Percentiles rank a stretch among this genome's conserved stretches.
These are phyloP conservation scores for Corynorhinus townsendii DNA, from an alignment of 2,113 vertebrate genomes.

Conservation along the genomic window DNA sequence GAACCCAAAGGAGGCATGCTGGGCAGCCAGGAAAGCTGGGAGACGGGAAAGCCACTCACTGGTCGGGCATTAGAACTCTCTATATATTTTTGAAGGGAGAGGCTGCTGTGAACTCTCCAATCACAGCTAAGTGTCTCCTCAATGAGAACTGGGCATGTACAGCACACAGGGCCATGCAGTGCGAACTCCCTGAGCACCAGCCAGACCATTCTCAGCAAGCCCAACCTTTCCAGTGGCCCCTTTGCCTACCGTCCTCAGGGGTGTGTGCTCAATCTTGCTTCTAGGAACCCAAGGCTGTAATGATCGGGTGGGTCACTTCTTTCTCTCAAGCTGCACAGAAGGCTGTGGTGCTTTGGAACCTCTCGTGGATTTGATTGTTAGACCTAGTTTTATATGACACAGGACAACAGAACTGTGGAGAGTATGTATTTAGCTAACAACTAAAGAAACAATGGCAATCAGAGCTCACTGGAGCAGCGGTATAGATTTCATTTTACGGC, in stretches of 20 bases:
- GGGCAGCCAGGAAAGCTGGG: neutral
- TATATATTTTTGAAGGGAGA: neutral
- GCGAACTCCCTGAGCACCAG: neutral
- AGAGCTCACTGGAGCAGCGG: constrained; percentile 52
- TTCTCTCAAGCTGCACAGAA: neutral
- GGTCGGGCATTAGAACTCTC: neutral
- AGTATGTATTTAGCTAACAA: constrained; percentile 70
- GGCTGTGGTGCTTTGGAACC: constrained; percentile 11
- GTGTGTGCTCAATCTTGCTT: neutral
- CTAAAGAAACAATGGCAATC: constrained; percentile 61
- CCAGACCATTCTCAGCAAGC: neutral
- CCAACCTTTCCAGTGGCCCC: neutral
- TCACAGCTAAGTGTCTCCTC: neutral
- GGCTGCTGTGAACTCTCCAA: neutral
- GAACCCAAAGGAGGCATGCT: neutral
- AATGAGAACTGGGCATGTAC: neutral
- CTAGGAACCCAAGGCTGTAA: neutral
- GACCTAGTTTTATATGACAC: constrained; percentile 60
- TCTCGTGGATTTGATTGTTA: constrained; percentile 55
- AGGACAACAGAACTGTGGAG: constrained; percentile 57
- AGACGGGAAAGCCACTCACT: neutral
- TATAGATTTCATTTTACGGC: constrained; percentile 69
- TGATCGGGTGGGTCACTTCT: constrained; percentile 26
- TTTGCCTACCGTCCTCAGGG: neutral
- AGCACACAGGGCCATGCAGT: neutral